These are phyloP conservation scores for Chiridota heheva DNA, from an alignment of 35 echinoderm and acorn worm species.

Conservation along the genomic window DNA sequence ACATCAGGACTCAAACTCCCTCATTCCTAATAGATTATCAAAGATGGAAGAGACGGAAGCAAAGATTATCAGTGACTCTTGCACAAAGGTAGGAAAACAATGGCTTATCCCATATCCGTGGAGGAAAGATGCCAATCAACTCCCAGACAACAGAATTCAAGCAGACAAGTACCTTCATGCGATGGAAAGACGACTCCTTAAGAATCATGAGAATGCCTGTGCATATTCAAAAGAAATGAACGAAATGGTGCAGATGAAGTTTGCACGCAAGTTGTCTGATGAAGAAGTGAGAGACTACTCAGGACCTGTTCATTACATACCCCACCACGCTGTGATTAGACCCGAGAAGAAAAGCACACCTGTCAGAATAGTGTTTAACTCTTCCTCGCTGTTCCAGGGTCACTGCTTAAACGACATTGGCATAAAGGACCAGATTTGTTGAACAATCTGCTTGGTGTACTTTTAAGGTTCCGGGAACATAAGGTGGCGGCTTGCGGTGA, in stretches of 20 bases:
- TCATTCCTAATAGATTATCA: slow-evolving; percentile 1
- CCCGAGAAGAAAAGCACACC: slow-evolving; percentile 75
- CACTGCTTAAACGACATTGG: slow-evolving; percentile 74
- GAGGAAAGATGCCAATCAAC: slow-evolving; percentile 50
- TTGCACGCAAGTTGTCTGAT: slow-evolving; percentile 71
- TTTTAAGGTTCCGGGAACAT: slow-evolving; percentile 59
- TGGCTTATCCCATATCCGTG: slow-evolving; percentile 75
- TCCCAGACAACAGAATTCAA: slow-evolving; percentile 53
- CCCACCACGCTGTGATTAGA: slow-evolving; percentile 58
- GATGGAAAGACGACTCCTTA: slow-evolving; percentile 52
- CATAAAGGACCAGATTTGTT: slow-evolving; percentile 61
- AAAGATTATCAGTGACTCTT: slow-evolving; percentile 52
- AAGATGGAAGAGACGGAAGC: slow-evolving; percentile 27
- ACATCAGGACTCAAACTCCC: background rate
- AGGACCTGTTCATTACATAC: slow-evolving; percentile 66
- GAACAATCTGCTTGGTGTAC: slow-evolving; percentile 61
- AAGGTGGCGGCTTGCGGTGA: slow-evolving; percentile 48
- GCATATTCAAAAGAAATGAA: slow-evolving; percentile 54
- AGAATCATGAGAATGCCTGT: slow-evolving; percentile 52
- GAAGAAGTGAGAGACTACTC: slow-evolving; percentile 30
- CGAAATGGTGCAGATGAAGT: slow-evolving; percentile 74
- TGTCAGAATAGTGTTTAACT: slow-evolving; percentile 70
- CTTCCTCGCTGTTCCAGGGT: slow-evolving; percentile 44
- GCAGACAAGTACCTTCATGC: slow-evolving; percentile 54
- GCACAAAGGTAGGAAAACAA: slow-evolving; percentile 46